Evolutionary conservation across 2,113 vertebrate species (phyloP).

Genomic region (Cynocephalus volans): DNA sequence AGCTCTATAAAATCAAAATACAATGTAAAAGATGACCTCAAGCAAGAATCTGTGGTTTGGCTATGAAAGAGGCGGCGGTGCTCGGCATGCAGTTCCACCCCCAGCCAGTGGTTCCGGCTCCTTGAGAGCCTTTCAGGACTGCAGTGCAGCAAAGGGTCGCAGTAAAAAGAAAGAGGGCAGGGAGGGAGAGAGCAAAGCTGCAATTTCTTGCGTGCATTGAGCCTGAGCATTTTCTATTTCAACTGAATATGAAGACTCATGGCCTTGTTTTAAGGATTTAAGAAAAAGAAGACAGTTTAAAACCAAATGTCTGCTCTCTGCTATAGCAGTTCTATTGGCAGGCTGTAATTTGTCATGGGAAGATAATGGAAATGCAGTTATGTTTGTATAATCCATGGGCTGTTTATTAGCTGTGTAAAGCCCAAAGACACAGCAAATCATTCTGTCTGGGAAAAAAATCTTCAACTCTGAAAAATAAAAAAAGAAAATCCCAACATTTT

Average conservation of each 20-base stretch:
- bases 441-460: background rate
- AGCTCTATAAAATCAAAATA: constrained; percentile 81
- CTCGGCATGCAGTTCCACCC: background rate
- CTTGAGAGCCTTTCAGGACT: constrained; percentile 70
- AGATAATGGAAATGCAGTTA: constrained; percentile 81
- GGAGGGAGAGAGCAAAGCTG: constrained; percentile 37
- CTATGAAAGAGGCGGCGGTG: background rate
- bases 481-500: constrained; percentile 69
- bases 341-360: constrained; percentile 82
- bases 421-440: constrained; percentile 65
- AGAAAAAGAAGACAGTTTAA: constrained; percentile 83
- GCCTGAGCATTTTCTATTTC: constrained; percentile 85
- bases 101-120: background rate
- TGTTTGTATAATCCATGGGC: constrained; percentile 84
- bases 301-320: constrained; percentile 79
- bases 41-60: constrained; percentile 64
- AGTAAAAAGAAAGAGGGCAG: background rate
- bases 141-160: constrained; percentile 84
- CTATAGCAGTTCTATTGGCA: constrained; percentile 80
- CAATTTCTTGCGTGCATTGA: constrained; percentile 78
- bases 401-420: constrained; percentile 80
- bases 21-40: constrained; percentile 79
- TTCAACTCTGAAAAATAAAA: constrained; percentile 72
- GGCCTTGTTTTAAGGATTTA: constrained; percentile 84
- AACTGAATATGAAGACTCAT: constrained; percentile 80